A percentile compares a stretch with the other conserved stretches of the same genome.
phyloP scores from a whole-genome alignment of 2,113 vertebrate species.

The Hemichromis elongatus region DNA sequence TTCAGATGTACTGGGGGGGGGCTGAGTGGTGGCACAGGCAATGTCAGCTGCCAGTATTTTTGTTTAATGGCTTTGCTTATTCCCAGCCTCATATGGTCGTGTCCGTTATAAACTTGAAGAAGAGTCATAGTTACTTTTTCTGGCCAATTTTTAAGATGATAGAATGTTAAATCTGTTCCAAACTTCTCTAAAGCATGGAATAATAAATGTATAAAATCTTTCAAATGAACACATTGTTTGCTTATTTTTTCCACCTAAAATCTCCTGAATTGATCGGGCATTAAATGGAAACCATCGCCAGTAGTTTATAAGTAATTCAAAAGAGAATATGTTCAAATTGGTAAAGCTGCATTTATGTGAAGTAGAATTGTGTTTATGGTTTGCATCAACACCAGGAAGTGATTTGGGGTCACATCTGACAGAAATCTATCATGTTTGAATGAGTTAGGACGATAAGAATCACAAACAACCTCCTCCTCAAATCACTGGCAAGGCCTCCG shows the following conservation, averaged over 20 bases:
- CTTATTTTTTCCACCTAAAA: fast-evolving
- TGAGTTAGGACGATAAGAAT: background rate
- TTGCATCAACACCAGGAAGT: background rate
- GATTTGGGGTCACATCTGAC: background rate
- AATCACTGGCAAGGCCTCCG: background rate
- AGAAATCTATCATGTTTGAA: slow-evolving; percentile 1
- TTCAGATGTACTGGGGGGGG: background rate
- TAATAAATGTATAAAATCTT: background rate
- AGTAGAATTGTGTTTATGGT: background rate
- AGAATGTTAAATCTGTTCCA: background rate
- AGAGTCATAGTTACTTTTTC: fast-evolving
- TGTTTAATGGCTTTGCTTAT: background rate
- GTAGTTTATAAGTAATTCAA: background rate
- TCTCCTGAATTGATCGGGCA: background rate
- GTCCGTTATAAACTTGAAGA: background rate
- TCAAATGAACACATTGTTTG: background rate
- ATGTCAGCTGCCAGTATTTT: background rate
- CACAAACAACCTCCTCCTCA: background rate
- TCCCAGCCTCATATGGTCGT: fast-evolving
- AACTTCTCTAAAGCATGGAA: fast-evolving
- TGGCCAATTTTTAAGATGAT: fast-evolving
- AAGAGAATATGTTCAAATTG: background rate
- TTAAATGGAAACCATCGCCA: background rate
- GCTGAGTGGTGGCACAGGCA: background rate
- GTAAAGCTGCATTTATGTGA: background rate